Base-by-base conservation (phyloP, 2,113 vertebrate genomes). In the Theristicus caerulescens region DNA sequence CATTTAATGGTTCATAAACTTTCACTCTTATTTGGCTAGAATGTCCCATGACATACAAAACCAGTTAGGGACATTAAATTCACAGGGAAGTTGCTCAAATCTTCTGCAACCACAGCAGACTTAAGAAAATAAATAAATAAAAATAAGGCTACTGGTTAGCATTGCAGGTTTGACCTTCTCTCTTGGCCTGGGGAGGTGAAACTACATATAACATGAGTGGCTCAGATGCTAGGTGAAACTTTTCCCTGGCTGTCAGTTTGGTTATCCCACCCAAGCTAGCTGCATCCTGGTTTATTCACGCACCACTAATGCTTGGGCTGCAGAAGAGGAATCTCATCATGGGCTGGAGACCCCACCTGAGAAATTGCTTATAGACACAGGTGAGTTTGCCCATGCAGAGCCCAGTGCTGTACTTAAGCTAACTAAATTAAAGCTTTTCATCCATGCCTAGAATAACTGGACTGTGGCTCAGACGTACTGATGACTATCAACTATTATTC, bases 1-100 rank as follows among this genome's bases (percentile, higher is more conserved):
- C 49, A 59, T 77, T 96, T 78, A 85, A 96, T 44, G 61, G 66
- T 58, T 96, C 83, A 62, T 90, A 95, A 96, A 93, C 67, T 82
- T 94, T 76, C 44, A 84, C 36, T 72, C 29, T 47, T 55, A 62
- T 47, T 73, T 87, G 72, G 55, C 71, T 94, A 52, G n/a, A 89
- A 62, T 24, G 47, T 85, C 31, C 69, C 70, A 89, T 22, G 58
- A 55, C 8, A 19, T 22, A 67, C 13, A 89, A 76, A 92, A 42
- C 49, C 46, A 87, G 13, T 47, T 66, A 78, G 38, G 84, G 42
- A 88, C 38, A 46, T 65, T 90, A 59, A 24, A 51, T 42, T 82
- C 66, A 54, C 54, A 73, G 51, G 10, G 14, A 31, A 86, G 90
- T 40, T 59, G 19, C 22, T 86, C 69, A 71, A 13, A 81, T 27